phyloP scores from a whole-genome alignment of 2,113 vertebrate genomes.

The Otolemur garnettii region DNA sequence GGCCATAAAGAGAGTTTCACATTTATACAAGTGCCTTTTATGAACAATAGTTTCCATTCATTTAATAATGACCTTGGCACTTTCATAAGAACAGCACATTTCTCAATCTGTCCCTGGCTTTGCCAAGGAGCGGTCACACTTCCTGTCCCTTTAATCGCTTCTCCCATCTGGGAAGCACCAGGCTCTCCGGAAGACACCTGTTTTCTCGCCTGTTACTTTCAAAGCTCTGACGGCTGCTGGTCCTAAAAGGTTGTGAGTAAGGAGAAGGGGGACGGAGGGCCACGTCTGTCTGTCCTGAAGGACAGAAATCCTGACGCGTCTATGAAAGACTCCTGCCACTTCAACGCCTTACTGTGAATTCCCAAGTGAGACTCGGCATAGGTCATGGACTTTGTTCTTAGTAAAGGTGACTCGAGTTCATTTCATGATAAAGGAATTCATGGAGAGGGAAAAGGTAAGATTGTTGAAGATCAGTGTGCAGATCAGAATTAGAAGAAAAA shows the following conservation, averaged over 20 bases:
- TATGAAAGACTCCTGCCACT: background rate
- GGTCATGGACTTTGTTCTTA: background rate
- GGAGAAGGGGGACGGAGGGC: slow-evolving; percentile 66
- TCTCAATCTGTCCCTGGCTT: slow-evolving; percentile 86
- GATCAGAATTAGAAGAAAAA: slow-evolving; percentile 38
- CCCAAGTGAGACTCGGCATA: background rate
- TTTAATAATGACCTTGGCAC: slow-evolving; percentile 88
- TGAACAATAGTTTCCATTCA: slow-evolving; percentile 87
- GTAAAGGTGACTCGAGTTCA: slow-evolving; percentile 63
- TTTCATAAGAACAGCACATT: slow-evolving; percentile 84
- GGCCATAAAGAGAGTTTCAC: slow-evolving; percentile 82
- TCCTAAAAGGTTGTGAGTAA: slow-evolving; percentile 63
- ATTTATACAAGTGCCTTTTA: slow-evolving; percentile 80
- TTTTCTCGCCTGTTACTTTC: slow-evolving; percentile 85
- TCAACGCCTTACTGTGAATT: background rate
- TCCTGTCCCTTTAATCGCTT: slow-evolving; percentile 84
- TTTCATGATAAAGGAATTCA: slow-evolving; percentile 60
- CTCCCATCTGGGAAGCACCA: slow-evolving; percentile 84
- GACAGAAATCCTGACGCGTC: slow-evolving; percentile 46
- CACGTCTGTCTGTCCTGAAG: slow-evolving; percentile 47
- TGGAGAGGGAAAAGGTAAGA: background rate
- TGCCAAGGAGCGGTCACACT: slow-evolving; percentile 74
- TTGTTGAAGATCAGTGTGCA: slow-evolving; percentile 25
- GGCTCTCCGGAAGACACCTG: slow-evolving; percentile 86
- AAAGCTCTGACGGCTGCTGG: slow-evolving; percentile 79